Conservation (phyloP, 2,797 vertebrate genomes). For the Sebastes dallii region DNA sequence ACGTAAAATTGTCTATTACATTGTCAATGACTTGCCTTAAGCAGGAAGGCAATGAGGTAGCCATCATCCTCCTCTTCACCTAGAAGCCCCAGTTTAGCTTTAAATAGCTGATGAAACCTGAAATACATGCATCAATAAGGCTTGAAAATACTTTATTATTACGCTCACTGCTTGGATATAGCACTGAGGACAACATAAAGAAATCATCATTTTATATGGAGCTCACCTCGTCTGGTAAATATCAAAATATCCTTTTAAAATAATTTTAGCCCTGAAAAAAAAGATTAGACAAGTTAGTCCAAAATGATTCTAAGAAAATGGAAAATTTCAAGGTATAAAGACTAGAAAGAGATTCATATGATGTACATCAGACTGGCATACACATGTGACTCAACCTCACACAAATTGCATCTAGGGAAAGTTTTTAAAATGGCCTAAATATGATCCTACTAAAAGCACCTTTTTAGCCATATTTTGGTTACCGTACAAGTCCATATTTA, state of each 20-base stretch:
- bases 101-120: slow-evolving; percentile 85
- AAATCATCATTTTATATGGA: not conserved
- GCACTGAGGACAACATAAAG: not conserved
- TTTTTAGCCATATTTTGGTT: no score
- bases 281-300: not conserved
- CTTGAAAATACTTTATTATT: not conserved
- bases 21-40: slow-evolving; percentile 74
- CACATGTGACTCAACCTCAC: no score
- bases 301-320: not conserved
- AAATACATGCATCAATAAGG: not conserved
- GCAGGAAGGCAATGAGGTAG: slow-evolving; percentile 80
- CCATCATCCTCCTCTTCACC: slow-evolving; percentile 74
- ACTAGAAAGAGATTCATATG: not conserved
- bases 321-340: not conserved
- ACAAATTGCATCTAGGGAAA: no score
- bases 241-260: slow-evolving; percentile 75
- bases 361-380: no score
- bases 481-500: no score
- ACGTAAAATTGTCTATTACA: not conserved
- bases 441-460: no score
- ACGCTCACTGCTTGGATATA: not conserved
- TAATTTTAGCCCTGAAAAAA: slow-evolving; percentile 72
- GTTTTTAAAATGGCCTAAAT: no score
- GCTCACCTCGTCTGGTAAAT: slow-evolving; percentile 80
- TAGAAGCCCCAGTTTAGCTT: slow-evolving; percentile 83